Evolutionary conservation across 2,888 invertebrate species (phyloP).

Genomic region (Auanema sp.): DNA sequence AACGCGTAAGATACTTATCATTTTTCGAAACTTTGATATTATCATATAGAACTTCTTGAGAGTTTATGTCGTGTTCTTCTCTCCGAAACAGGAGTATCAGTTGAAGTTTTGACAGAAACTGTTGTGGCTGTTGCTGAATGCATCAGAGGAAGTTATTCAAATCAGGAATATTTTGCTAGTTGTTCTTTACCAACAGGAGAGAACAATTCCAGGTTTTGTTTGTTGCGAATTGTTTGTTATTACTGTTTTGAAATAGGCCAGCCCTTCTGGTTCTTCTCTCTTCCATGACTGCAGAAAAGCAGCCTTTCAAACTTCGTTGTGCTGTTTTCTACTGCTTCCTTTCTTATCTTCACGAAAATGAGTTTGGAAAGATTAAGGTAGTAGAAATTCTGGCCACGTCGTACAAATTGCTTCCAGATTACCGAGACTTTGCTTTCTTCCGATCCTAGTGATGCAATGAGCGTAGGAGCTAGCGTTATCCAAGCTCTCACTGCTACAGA

Average conservation of each 20-base stretch:
- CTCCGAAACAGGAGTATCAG: constrained; percentile 88
- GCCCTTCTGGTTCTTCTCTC: constrained; percentile 90
- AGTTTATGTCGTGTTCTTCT: constrained; percentile 86
- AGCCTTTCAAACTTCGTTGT: constrained; percentile 84
- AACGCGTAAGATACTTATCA: constrained; percentile 72
- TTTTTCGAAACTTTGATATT: background rate
- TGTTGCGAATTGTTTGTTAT: background rate
- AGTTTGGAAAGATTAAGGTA: constrained; percentile 71
- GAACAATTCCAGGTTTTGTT: constrained; percentile 24
- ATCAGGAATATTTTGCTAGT: constrained; percentile 87
- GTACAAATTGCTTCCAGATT: constrained; percentile 72
- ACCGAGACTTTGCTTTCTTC: constrained; percentile 90
- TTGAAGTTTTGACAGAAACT: constrained; percentile 78
- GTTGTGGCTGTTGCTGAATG: constrained; percentile 89
- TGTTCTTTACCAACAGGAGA: constrained; percentile 40
- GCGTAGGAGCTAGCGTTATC: constrained; percentile 5
- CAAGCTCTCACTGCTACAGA: constrained; percentile 43
- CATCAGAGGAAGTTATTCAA: constrained; percentile 83
- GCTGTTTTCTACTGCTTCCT: constrained; percentile 96
- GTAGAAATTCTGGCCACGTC: constrained; percentile 4
- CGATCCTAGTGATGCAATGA: constrained; percentile 67
- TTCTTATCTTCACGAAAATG: constrained; percentile 90
- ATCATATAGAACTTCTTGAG: constrained; percentile 72
- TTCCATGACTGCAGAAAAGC: constrained; percentile 98
- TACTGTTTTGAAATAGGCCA: constrained; percentile 71